phyloP scores from a whole-genome alignment of 2,797 vertebrate genomes.

The Novumbra hubbsi region DNA sequence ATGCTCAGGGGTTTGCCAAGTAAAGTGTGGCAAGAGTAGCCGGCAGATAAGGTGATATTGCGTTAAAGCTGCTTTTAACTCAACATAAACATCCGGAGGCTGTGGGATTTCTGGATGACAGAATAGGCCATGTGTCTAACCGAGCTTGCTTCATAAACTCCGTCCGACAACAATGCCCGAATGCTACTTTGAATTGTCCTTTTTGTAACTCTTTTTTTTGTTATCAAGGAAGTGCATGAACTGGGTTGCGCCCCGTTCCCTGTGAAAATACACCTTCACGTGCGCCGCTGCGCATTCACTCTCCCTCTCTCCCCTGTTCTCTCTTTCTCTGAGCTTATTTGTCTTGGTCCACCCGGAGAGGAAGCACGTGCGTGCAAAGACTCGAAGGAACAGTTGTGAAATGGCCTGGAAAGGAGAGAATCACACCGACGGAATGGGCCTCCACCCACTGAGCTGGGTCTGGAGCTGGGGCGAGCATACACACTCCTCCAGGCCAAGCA shows the following conservation, averaged over 20 bases:
- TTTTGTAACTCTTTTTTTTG: constrained; percentile 22
- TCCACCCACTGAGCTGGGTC: constrained; percentile 2
- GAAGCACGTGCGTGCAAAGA: constrained; percentile 33
- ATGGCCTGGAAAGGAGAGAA: constrained; percentile 36
- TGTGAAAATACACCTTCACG: constrained; percentile 54
- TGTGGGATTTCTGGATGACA: constrained; percentile 14
- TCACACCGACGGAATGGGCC: constrained; percentile 10
- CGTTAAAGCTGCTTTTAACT: no score
- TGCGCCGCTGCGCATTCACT: constrained; percentile 21
- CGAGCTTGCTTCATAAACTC: constrained; percentile 43
- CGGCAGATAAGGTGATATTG: no score
- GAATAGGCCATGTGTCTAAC: constrained; percentile 2
- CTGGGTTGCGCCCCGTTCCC: constrained; percentile 37
- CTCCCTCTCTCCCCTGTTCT: constrained; percentile 10
- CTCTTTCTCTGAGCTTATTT: constrained; percentile 26
- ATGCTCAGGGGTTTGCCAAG: neutral
- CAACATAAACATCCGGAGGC: neutral
- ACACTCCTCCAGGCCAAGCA: neutral
- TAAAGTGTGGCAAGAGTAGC: neutral
- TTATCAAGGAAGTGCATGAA: constrained; percentile 35
- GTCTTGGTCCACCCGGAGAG: constrained; percentile 44
- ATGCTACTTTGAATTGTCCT: constrained; percentile 2
- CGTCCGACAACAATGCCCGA: constrained; percentile 31
- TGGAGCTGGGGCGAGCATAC: neutral
- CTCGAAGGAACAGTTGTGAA: constrained; percentile 41